Evolutionary conservation across 2,113 vertebrate species (phyloP).

Genomic region (Lathamus discolor): DNA sequence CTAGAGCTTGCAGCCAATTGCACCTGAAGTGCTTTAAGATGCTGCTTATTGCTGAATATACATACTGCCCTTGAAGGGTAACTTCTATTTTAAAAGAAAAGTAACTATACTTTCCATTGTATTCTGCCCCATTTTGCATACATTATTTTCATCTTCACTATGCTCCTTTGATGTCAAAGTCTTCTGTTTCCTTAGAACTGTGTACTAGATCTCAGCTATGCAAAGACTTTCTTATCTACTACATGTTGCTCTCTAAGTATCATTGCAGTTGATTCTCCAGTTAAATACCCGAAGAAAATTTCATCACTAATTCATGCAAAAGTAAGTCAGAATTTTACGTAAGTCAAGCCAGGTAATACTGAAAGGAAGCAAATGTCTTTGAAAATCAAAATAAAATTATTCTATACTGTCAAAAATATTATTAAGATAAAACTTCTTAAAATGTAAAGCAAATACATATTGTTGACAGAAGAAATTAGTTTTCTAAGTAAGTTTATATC

Average conservation of each 20-base stretch:
- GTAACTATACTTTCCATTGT: background rate
- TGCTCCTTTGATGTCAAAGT: background rate
- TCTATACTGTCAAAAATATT: background rate
- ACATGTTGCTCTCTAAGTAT: background rate
- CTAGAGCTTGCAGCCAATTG: background rate
- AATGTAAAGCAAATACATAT: background rate
- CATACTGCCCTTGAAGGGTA: background rate
- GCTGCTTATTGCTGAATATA: background rate
- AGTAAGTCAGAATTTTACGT: background rate
- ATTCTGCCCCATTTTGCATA: background rate
- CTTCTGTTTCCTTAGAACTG: background rate
- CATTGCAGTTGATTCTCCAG: background rate
- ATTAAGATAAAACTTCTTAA: background rate
- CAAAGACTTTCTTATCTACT: background rate
- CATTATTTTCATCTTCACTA: background rate
- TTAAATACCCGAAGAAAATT: background rate
- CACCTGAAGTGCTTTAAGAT: background rate
- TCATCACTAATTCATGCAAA: background rate
- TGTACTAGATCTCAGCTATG: background rate
- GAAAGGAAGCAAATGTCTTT: background rate
- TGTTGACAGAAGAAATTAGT: background rate
- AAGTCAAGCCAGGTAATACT: background rate
- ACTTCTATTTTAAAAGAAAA: background rate
- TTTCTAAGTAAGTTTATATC: background rate
- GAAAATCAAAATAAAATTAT: background rate